A percentile compares a stretch with the other conserved stretches of the same genome.
Evolutionary conservation across 2,797 vertebrate species (phyloP).

Genomic region (Aulostomus chinensis): DNA sequence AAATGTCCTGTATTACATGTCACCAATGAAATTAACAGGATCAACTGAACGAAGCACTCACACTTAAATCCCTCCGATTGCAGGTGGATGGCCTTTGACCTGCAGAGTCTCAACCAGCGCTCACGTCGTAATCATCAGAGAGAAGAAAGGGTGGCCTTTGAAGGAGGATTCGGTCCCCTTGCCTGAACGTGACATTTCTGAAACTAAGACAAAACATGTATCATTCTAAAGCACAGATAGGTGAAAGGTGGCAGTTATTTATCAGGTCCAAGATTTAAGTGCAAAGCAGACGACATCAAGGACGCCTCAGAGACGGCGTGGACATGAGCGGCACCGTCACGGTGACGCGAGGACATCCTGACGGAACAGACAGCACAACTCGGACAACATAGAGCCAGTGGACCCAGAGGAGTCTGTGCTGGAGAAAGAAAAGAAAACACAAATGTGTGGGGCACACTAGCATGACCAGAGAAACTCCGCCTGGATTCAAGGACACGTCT

Average conservation of each 20-base stretch:
- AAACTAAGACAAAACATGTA: constrained; percentile 59
- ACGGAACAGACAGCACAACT: constrained; percentile 73
- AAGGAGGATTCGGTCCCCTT: constrained; percentile 50
- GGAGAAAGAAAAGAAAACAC: constrained; percentile 20
- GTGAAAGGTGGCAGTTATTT: constrained; percentile 55
- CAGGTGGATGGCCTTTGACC: constrained; percentile 63
- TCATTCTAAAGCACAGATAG: constrained; percentile 83
- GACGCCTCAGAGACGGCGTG: constrained; percentile 6
- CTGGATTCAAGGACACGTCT: constrained; percentile 28
- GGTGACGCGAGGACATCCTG: constrained; percentile 18
- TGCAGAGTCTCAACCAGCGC: constrained; percentile 35
- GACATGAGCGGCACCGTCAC: constrained; percentile 30
- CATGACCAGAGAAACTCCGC: constrained; percentile 15
- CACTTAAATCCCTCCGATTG: constrained; percentile 47
- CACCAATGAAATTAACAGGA: constrained; percentile 33
- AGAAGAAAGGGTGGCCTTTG: constrained; percentile 36
- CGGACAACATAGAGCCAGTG: constrained; percentile 40
- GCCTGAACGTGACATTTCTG: constrained; percentile 53
- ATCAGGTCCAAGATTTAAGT: constrained; percentile 36
- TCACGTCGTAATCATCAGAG: constrained; percentile 58
- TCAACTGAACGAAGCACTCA: constrained; percentile 32
- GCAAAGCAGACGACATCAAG: constrained; percentile 36
- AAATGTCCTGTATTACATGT: constrained; percentile 1
- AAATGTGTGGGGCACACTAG: constrained; percentile 30
- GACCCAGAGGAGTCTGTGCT: constrained; percentile 25